Evolutionary conservation across 2,888 invertebrate species (phyloP).

Genomic region (Euplexia lucipara): DNA sequence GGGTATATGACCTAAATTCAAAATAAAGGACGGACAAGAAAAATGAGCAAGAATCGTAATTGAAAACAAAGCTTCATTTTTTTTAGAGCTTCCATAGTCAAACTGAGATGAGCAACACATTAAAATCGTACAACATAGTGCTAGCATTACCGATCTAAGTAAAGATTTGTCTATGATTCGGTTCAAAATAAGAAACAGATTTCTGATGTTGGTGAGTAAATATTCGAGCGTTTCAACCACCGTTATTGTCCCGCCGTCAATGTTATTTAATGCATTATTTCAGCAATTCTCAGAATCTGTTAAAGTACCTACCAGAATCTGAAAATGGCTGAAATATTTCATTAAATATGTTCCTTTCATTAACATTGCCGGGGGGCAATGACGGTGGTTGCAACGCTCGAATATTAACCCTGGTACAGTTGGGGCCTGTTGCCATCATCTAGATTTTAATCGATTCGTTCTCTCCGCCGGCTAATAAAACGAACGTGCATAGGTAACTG

Average conservation of each 20-base stretch:
- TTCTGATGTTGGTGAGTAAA: too few relatives aligned
- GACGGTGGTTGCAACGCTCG: too few relatives aligned
- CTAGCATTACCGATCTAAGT: background rate
- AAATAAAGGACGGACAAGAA: slow-evolving; percentile 83
- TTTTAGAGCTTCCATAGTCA: slow-evolving; percentile 19
- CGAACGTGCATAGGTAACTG: slow-evolving; percentile 20
- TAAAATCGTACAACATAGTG: slow-evolving; percentile 4
- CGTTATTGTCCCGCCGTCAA: too few relatives aligned
- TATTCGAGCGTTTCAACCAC: too few relatives aligned
- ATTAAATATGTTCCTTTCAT: too few relatives aligned
- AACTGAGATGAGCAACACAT: slow-evolving; percentile 8
- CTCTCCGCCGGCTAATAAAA: slow-evolving; percentile 34
- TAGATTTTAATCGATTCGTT: slow-evolving; percentile 18
- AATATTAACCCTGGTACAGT: background rate
- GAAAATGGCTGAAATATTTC: too few relatives aligned
- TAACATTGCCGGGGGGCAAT: too few relatives aligned
- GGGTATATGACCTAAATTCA: slow-evolving; percentile 62
- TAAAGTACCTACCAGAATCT: too few relatives aligned
- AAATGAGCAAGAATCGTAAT: slow-evolving; percentile 82
- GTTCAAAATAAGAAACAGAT: too few relatives aligned
- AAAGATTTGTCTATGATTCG: too few relatives aligned
- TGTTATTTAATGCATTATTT: too few relatives aligned
- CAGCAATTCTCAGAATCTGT: too few relatives aligned
- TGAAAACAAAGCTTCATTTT: slow-evolving; percentile 43
- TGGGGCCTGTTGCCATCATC: background rate